Conservation (phyloP, 2,113 vertebrate species). For the Cheirogaleus medius region DNA sequence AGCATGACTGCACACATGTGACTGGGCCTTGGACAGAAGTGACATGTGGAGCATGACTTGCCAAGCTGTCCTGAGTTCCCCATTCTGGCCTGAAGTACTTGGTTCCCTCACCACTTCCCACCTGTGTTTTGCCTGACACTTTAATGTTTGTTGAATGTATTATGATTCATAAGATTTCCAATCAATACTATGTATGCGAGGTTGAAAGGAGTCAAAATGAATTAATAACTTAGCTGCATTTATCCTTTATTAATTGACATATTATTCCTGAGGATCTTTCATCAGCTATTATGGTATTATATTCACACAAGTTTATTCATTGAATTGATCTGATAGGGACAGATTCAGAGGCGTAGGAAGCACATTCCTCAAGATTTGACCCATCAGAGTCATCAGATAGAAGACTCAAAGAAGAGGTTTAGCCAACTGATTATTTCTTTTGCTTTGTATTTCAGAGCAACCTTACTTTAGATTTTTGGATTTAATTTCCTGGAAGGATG, state of each 20-base stretch:
- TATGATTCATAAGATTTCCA: neutral
- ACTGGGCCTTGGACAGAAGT: neutral
- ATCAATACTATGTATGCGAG: neutral
- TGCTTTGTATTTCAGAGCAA: neutral
- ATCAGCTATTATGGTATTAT: neutral
- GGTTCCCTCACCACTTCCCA: neutral
- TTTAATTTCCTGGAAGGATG: neutral
- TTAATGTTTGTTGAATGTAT: neutral
- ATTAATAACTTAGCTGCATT: neutral
- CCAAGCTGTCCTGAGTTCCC: neutral
- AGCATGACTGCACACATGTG: neutral
- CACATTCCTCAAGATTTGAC: neutral
- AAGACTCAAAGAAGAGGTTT: neutral
- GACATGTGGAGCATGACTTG: neutral
- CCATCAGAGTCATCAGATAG: neutral
- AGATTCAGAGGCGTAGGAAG: neutral
- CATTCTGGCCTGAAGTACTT: neutral
- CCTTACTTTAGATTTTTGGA: neutral
- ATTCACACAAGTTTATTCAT: neutral
- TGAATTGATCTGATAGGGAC: neutral
- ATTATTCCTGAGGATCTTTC: neutral
- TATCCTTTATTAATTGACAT: conserved; percentile 20
- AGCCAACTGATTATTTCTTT: neutral
- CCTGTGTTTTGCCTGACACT: neutral
- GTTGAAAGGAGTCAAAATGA: neutral